These are phyloP conservation scores for Gracilinanus agilis DNA, from an alignment of 2,113 vertebrate genomes.

Conservation along the genomic window DNA sequence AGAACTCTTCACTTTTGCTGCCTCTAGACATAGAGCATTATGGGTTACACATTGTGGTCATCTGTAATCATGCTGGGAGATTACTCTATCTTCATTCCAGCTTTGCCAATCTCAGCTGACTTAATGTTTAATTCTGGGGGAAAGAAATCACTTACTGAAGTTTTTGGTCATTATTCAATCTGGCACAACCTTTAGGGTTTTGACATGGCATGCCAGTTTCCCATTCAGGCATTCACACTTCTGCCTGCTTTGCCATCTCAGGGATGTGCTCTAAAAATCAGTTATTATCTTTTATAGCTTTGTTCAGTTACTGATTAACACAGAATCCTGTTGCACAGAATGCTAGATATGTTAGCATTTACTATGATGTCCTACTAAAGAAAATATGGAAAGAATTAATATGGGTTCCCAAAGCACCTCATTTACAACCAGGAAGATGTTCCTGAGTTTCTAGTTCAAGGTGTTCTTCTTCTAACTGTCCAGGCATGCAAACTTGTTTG, in stretches of 20 bases:
- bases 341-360: background rate
- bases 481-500: background rate
- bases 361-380: background rate
- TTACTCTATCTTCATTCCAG: background rate
- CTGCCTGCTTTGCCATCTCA: background rate
- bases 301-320: background rate
- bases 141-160: background rate
- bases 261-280: background rate
- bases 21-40: background rate
- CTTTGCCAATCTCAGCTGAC: background rate
- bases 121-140: background rate
- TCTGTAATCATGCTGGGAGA: background rate
- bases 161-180: background rate
- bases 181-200: background rate
- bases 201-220: background rate
- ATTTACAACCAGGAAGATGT: background rate
- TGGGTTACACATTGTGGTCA: background rate
- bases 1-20: background rate
- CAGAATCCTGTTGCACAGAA: background rate
- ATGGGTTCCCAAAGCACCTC: background rate
- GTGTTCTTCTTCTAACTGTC: background rate
- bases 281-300: background rate
- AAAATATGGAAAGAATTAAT: background rate
- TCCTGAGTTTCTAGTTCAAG: background rate
- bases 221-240: background rate